Base-by-base conservation (phyloP, 2,797 vertebrate genomes). In the Oreortyx pictus region DNA sequence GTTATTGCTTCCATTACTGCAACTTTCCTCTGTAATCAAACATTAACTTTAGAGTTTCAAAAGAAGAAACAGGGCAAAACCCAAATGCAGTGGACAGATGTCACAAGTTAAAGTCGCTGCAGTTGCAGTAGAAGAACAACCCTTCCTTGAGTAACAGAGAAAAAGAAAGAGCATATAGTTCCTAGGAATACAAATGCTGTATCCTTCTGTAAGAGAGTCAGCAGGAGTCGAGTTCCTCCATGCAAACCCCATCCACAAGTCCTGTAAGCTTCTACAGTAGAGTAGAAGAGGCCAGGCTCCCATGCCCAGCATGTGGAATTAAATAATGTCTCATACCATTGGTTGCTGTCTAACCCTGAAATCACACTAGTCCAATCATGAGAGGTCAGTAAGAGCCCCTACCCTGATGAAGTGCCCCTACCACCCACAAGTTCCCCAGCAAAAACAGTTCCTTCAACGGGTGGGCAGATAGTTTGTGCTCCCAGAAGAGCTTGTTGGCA, bases 81-180 rank as follows among this genome's bases (percentile, higher is more conserved):
- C 16, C 56, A 88, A 41, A 76, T 76, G 54, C 59, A 78, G 50
- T 46, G 74, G 31, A 46, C 20, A 82, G 62, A 79, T 82, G 46
- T 83, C 52, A 39, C 62, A 39, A 47, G 25, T 70, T 71, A 80
- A 88, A 86, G 16, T 75, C 74, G 67, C 33, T 70, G 52, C 37
- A 80, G 44, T 9, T 72, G 23, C 25, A 49, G 57, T 12, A 65
- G 70, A 93, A 83, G 52, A 43, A 43, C n/a, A 67, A 35, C 62
- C 64, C 43, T 67, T 89, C 66, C 76, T 64, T 60, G 78, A 83
- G 24, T 54, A 90, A 46, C 7, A 61, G 44, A 68, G 23, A 33
- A 80, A 92, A 95, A 89, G 76, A 91, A 86, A 89, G 87, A 76
- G 60, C 18, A 9, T 43, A 62, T 24, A 88, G 88, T 92, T 86